Evolutionary conservation across 23 tunicate species (phyloP).

Genomic region (Trididemnum clinides): DNA sequence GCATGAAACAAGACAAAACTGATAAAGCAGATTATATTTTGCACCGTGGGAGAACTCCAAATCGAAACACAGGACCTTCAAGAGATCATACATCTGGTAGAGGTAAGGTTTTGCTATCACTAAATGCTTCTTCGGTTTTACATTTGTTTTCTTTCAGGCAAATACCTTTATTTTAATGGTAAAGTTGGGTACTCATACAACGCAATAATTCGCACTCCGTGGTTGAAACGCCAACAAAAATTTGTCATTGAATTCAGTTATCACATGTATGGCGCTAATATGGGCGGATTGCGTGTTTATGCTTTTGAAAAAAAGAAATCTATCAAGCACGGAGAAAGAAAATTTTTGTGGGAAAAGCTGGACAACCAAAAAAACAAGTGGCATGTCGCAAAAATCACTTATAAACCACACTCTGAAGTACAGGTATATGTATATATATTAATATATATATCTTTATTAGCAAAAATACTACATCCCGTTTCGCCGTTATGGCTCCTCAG

Average conservation of each 20-base stretch:
- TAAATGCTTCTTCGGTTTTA: no score
- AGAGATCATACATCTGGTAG: conserved; percentile 82
- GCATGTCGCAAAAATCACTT: conserved; percentile 43
- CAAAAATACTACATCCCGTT: no score
- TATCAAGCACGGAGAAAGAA: conserved; percentile 60
- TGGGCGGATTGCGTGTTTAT: conserved; percentile 89
- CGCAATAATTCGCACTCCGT: conserved; percentile 85
- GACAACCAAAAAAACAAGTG: conserved; percentile 75
- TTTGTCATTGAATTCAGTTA: conserved; percentile 65
- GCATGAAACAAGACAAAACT: conserved; percentile 53
- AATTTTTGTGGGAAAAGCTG: conserved; percentile 80
- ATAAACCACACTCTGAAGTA: conserved; percentile 46
- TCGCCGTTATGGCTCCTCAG: no score
- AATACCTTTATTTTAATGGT: background rate
- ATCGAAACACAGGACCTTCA: conserved; percentile 81
- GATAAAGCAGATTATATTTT: conserved; percentile 66
- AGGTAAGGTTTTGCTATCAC: no score
- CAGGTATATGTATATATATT: no score
- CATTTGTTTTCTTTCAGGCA: no score
- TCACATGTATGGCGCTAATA: conserved; percentile 80
- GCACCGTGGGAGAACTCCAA: conserved; percentile 70
- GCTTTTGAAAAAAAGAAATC: conserved; percentile 69
- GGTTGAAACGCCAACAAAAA: conserved; percentile 37
- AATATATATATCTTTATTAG: no score
- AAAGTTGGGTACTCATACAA: no score